These are phyloP conservation scores for Labia minor DNA, from an alignment of 2,888 invertebrate species.

Conservation along the genomic window DNA sequence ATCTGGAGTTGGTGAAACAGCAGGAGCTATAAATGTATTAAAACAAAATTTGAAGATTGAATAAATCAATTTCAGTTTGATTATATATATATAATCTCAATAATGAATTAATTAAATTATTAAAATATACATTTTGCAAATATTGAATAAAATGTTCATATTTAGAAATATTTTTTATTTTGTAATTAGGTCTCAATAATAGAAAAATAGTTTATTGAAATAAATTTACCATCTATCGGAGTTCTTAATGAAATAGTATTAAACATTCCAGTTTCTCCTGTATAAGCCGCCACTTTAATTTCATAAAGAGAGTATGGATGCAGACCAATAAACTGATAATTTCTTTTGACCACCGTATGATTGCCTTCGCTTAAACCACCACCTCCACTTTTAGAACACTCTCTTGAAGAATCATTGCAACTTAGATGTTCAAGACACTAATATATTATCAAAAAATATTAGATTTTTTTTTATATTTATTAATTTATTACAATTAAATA, in stretches of 20 bases:
- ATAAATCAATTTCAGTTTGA: background rate
- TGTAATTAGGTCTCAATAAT: no score
- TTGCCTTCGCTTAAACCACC: background rate
- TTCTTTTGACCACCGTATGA: background rate
- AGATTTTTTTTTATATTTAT: no score
- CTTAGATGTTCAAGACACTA: background rate
- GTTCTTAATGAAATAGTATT: constrained; percentile 18
- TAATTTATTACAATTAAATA: no score
- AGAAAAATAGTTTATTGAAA: no score
- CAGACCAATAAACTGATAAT: background rate
- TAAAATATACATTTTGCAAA: background rate
- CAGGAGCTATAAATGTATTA: constrained; percentile 21
- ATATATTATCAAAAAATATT: background rate
- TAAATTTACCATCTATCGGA: constrained; percentile 15
- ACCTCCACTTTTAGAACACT: background rate
- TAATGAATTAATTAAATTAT: background rate
- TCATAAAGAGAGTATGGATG: constrained; percentile 9
- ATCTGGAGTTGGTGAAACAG: constrained; percentile 22
- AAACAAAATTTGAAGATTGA: background rate
- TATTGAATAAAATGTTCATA: background rate
- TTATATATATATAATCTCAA: background rate
- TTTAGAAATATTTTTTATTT: no score
- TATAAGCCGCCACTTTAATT: constrained; percentile 22
- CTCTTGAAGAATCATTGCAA: background rate
- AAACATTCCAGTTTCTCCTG: constrained; percentile 22